phyloP scores from a whole-genome alignment of 2,888 invertebrate species.

The Acanthacorydalis orientalis region DNA sequence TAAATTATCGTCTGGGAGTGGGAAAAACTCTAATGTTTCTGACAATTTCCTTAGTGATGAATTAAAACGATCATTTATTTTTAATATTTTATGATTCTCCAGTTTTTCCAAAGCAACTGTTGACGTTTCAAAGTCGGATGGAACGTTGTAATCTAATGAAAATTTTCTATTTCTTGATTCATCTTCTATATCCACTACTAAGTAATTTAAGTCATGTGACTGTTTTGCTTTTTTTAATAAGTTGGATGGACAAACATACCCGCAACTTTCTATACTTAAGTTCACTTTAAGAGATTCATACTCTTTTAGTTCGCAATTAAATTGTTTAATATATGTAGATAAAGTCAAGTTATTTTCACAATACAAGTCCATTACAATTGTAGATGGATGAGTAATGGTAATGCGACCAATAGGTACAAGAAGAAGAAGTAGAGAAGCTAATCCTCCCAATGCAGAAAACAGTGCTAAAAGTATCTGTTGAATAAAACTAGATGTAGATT shows the following conservation, averaged over 20 bases:
- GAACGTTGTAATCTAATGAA: slow-evolving; percentile 20
- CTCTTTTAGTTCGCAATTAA: slow-evolving; percentile 26
- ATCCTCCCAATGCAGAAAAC: slow-evolving; percentile 49
- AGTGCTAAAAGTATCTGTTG: slow-evolving; percentile 46
- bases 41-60: slow-evolving; percentile 39
- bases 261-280: slow-evolving; percentile 35
- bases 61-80: slow-evolving; percentile 37
- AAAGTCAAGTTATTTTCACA: slow-evolving; percentile 21
- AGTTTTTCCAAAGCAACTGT: slow-evolving; percentile 19
- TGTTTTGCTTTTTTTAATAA: background rate
- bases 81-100: slow-evolving; percentile 34
- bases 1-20: slow-evolving; percentile 24
- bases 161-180: too few relatives aligned
- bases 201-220: background rate
- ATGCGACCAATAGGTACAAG: slow-evolving; percentile 55
- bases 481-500: slow-evolving; percentile 2
- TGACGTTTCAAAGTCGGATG: slow-evolving; percentile 12
- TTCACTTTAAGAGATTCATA: slow-evolving; percentile 31
- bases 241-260: slow-evolving; percentile 34
- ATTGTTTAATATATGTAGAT: background rate
- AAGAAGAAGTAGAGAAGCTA: slow-evolving; percentile 45
- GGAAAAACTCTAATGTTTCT: slow-evolving; percentile 39
- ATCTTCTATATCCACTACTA: too few relatives aligned
- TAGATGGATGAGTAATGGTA: slow-evolving; percentile 43
- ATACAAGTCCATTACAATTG: slow-evolving; percentile 37